A percentile compares a stretch with the other conserved stretches of the same genome.
phyloP scores from a whole-genome alignment of 2,797 vertebrate species.

The Trichosurus vulpecula region DNA sequence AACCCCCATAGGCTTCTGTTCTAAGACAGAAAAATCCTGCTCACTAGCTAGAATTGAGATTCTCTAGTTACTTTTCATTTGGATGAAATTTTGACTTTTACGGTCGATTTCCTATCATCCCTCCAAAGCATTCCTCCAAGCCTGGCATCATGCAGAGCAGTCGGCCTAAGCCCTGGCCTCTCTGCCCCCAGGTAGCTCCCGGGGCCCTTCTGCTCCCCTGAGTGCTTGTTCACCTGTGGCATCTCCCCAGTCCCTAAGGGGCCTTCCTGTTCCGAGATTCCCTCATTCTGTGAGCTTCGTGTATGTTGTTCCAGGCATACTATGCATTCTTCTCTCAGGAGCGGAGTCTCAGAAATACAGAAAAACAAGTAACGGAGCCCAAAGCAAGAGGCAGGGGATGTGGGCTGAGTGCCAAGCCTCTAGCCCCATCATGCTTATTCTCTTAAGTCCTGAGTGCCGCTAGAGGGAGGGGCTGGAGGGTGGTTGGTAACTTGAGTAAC shows the following conservation, averaged over 20 bases:
- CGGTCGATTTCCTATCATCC: neutral
- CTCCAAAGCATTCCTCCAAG: neutral
- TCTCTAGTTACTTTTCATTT: neutral
- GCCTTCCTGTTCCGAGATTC: conserved; percentile 9
- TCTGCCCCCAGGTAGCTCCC: neutral
- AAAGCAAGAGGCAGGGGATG: conserved; percentile 29
- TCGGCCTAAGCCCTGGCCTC: neutral
- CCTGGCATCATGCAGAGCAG: neutral
- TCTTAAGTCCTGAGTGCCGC: neutral
- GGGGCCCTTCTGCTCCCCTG: neutral
- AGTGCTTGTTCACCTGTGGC: neutral
- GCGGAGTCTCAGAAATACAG: conserved; percentile 53
- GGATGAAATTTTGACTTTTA: neutral
- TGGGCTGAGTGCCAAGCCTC: conserved; percentile 15
- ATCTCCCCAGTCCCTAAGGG: neutral
- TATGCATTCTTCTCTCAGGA: conserved; percentile 66
- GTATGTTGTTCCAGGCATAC: conserved; percentile 68
- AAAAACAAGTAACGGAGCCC: conserved; percentile 43
- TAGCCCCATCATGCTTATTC: neutral
- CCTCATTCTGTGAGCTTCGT: conserved; percentile 4
- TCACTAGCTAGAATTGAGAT: neutral
- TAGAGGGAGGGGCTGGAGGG: neutral
- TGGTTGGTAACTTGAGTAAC: neutral
- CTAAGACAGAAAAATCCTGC: neutral
- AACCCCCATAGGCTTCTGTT: neutral